Evolutionary conservation across 2,888 invertebrate genomes (phyloP).

Genomic region (Exocentrus adspersus): DNA sequence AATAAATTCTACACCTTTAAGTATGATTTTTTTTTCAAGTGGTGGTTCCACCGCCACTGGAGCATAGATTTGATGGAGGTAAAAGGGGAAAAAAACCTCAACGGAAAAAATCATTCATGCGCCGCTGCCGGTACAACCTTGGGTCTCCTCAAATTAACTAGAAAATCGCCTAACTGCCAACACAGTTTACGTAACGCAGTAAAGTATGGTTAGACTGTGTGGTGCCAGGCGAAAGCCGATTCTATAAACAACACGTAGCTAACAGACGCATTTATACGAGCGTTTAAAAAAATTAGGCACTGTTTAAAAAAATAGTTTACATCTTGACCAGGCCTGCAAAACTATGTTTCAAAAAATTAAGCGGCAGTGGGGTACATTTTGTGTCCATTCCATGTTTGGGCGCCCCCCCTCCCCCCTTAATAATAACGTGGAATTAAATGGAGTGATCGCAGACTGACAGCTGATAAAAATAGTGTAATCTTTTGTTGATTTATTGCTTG

Average conservation of each 20-base stretch:
- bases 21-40: no score
- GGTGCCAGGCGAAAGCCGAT: slow-evolving; percentile 42
- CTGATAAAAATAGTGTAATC: slow-evolving; percentile 1
- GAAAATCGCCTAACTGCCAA: slow-evolving; percentile 27
- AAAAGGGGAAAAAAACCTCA: slow-evolving; percentile 2
- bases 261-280: neutral
- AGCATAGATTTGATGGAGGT: no score
- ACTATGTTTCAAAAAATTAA: no score
- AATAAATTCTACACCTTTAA: no score
- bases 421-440: neutral
- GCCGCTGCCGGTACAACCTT: slow-evolving; percentile 21
- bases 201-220: slow-evolving; percentile 46
- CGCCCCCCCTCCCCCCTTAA: no score
- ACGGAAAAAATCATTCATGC: slow-evolving; percentile 6
- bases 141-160: slow-evolving; percentile 33
- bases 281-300: slow-evolving; percentile 7
- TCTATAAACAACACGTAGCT: slow-evolving; percentile 12
- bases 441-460: neutral
- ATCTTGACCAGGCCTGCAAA: no score
- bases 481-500: neutral
- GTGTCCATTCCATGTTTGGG: no score
- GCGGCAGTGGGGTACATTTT: neutral
- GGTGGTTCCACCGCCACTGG: no score
- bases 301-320: no score
- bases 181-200: slow-evolving; percentile 30